Base-by-base conservation (phyloP, 2,888 invertebrate genomes). In the Parelbella ahira region DNA sequence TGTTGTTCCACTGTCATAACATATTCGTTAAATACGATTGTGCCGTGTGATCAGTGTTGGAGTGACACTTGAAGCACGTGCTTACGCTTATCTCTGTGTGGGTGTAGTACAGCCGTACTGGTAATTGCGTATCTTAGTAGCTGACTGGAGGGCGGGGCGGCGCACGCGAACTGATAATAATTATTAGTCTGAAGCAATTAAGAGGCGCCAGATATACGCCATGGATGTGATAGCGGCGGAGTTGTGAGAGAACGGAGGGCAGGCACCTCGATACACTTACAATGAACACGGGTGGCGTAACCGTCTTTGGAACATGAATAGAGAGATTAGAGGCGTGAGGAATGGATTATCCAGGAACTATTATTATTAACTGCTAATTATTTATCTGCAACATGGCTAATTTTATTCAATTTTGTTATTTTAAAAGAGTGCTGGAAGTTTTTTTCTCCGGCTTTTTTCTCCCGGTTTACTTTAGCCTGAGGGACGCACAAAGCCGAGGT, bases 141-240 rank as follows among this genome's bases (percentile, higher is more conserved):
- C 48, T 53, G 49, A 21, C 34, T 38, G 32, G 48, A 37, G 50
- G 49, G 53, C 54, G 64, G 73, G 73, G 63, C 63, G 65, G 58
- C 59, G 70, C 80, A 82, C 77, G 81, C 78, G 65, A 78, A 69
- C 79, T 75, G 78, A 79, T 82, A 79, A 77, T 80, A 79, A 84
- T 82, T 83, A 83, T 79, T 77, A 79, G 71, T 72, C 76, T 73
- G 70, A 65, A 62, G 79, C 78, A 78, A 83, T 84, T 83, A 83
- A 75, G 70, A 81, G 84, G 86, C 86, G 86, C 86, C 86, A 81
- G 71, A 78, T 79, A 80, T 71, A 72, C 71, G 74, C 70, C 73
- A 70, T 68, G 61, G 70, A 70, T 65, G 32, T 13, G 70, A 75
- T 69, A 68, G 59, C 64, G 63, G 61, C 54, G 60, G 63, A 63